Base-by-base conservation (phyloP, 2,888 invertebrate genomes). In the Ophion ellenae region DNA sequence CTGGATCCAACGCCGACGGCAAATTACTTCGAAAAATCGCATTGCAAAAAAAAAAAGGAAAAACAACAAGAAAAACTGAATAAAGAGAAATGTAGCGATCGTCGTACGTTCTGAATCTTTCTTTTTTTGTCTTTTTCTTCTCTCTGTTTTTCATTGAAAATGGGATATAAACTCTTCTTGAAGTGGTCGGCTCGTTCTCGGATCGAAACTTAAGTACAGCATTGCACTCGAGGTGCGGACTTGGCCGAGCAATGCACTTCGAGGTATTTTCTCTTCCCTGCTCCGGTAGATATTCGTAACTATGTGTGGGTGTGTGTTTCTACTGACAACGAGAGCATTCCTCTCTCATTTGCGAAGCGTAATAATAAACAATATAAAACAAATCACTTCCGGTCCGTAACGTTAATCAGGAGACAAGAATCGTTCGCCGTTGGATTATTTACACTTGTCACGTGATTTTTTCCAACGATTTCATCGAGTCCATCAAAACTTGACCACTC, bases 131-230 rank as follows among this genome's bases (percentile, higher is more conserved):
- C 14, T 53, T 53, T 53, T 53, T 53, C 53, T 53, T 53, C 53
- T 53, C 53, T 14, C 11, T 17, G 53, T 53, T 53, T 47, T 78
- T 76, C n/a, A 81, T 80, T 77, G 80, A 77, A 86, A 76, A 75
- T 53, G 40, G 24, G 32, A 74, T 59, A 36, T 64, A 69, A 67
- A 66, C 47, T 66, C 6, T 5, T 47, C 76, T 61, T 63, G 47
- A 67, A 69, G 66, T 81, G 69, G 45, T 57, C 59, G 71, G 24
- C 69, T 67, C 57, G 40, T 70, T 80, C 59, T 80, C 82, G 57
- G 63, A 66, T 47, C 20, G 69, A 74, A 73, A 81, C 24, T 83
- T 87, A 87, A 87, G 87, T 87, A 87, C 86, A 73, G 45, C 78
- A 2, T 47, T 70, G 28, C 45, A 64, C 57, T 32, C 20, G 59